Conservation (phyloP, 2,797 vertebrate species). For the Paguma larvata region DNA sequence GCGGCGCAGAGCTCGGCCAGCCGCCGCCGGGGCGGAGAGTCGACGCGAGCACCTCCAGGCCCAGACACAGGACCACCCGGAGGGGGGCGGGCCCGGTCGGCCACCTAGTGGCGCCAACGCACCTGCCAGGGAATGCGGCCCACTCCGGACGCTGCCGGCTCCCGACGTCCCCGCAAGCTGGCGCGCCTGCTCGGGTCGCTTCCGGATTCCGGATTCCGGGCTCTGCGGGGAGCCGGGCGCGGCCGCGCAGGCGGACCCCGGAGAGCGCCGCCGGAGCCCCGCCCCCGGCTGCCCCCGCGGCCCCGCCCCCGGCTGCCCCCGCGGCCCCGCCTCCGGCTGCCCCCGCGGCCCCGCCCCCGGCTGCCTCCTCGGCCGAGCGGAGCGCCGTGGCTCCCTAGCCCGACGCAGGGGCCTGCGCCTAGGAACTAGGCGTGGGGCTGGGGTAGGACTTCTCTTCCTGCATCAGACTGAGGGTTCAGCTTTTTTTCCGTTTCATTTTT, state of each 20-base stretch:
- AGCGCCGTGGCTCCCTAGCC: rapidly evolving
- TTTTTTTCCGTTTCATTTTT: background rate
- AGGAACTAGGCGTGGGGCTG: background rate
- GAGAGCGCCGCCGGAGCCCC: background rate
- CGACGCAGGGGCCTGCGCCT: rapidly evolving
- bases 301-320: too few species aligned
- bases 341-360: background rate
- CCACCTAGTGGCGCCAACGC: background rate
- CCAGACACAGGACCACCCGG: too few species aligned
- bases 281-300: too few species aligned
- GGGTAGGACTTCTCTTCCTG: background rate
- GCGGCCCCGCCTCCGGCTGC: too few species aligned
- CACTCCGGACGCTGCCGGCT: background rate
- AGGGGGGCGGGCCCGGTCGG: rapidly evolving
- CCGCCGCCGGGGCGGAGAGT: background rate
- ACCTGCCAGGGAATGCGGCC: slow-evolving; percentile 26
- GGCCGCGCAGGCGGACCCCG: rapidly evolving
- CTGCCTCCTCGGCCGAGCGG: too few species aligned
- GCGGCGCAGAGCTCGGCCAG: background rate
- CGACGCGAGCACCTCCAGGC: too few species aligned
- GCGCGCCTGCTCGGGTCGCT: rapidly evolving
- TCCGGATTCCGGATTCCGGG: background rate
- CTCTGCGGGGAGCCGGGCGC: too few species aligned
- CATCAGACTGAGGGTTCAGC: rapidly evolving
- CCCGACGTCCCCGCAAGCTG: rapidly evolving